Evolutionary conservation across 2,888 invertebrate species (phyloP).

Genomic region (Mylabris sibirica): DNA sequence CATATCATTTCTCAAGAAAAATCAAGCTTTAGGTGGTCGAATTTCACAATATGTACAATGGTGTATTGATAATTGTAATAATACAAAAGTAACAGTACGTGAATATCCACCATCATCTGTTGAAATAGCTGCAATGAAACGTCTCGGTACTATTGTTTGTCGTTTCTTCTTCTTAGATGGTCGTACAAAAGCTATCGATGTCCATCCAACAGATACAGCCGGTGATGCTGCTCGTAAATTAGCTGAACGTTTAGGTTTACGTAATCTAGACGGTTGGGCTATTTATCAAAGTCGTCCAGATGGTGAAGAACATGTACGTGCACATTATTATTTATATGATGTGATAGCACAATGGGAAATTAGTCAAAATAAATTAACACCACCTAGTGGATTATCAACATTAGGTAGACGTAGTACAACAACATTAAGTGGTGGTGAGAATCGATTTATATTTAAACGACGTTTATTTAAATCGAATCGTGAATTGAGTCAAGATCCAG

Average conservation of each 20-base stretch:
- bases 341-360: constrained; percentile 95
- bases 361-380: constrained; percentile 56
- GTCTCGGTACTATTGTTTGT: constrained; percentile 90
- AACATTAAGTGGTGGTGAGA: constrained; percentile 83
- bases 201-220: constrained; percentile 93
- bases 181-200: constrained; percentile 92
- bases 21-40: constrained; percentile 72
- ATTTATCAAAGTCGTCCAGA: constrained; percentile 89
- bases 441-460: constrained; percentile 91
- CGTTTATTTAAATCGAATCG: constrained; percentile 87
- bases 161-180: constrained; percentile 95
- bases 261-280: constrained; percentile 91
- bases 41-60: constrained; percentile 88
- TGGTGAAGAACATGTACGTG: constrained; percentile 88
- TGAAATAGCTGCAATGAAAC: constrained; percentile 91
- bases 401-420: constrained; percentile 67
- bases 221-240: constrained; percentile 88
- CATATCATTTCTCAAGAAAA: constrained; percentile 77
- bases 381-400: constrained; percentile 58
- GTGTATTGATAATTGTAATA: constrained; percentile 92
- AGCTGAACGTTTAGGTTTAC: constrained; percentile 85
- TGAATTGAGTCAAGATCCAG: constrained; percentile 92
- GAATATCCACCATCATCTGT: constrained; percentile 89
- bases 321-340: constrained; percentile 92
- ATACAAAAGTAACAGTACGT: constrained; percentile 81